These are phyloP conservation scores for Dendroctonus ponderosae DNA, from an alignment of 1,140 invertebrate species.

Conservation along the genomic window DNA sequence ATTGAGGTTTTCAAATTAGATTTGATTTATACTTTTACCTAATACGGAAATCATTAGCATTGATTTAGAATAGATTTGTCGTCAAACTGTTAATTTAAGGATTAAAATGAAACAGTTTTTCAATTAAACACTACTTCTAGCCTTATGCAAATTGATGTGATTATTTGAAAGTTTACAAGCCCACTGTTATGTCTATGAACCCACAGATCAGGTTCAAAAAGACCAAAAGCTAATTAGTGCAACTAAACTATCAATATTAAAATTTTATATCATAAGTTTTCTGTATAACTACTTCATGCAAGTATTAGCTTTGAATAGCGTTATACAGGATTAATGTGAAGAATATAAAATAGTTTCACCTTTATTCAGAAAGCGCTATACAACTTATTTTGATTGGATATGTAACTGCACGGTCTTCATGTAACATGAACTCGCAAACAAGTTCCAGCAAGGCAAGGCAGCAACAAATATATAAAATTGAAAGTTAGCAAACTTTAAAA, in stretches of 20 bases:
- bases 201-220: too few relatives aligned
- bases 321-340: not conserved
- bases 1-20: too few relatives aligned
- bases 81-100: too few relatives aligned
- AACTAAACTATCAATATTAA: not conserved
- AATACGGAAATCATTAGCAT: too few relatives aligned
- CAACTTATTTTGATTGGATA: not conserved
- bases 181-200: too few relatives aligned
- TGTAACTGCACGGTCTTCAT: not conserved
- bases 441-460: not conserved
- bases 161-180: too few relatives aligned
- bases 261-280: not conserved
- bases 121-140: too few relatives aligned
- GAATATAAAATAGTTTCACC: not conserved
- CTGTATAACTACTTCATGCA: not conserved
- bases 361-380: not conserved
- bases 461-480: constrained; percentile 10
- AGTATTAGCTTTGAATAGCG: not conserved
- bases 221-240: too few relatives aligned
- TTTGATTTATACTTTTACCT: too few relatives aligned
- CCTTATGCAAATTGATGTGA: too few relatives aligned
- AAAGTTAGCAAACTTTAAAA: not conserved
- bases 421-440: constrained; percentile 5
- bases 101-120: too few relatives aligned
- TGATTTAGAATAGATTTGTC: too few relatives aligned